Evolutionary conservation across 1,140 invertebrate species (phyloP).

Genomic region (Drosophila aff.): DNA sequence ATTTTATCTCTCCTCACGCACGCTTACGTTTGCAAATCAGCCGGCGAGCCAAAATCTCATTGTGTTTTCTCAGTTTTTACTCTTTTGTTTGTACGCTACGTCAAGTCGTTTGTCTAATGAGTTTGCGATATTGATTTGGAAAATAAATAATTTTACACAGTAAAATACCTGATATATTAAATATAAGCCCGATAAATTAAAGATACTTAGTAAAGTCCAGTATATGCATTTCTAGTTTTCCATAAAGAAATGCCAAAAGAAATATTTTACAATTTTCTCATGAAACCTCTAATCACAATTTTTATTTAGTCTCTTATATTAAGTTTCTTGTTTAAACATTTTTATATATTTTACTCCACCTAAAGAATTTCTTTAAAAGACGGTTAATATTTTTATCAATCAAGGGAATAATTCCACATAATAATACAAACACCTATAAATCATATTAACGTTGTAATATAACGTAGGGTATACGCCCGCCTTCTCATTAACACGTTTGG

Average conservation of each 20-base stretch:
- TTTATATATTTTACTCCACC: too few relatives aligned
- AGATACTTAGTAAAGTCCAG: neutral
- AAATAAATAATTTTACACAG: too few relatives aligned
- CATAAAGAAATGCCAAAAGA: too few relatives aligned
- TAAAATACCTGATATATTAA: neutral
- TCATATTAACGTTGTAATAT: neutral
- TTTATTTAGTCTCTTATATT: too few relatives aligned
- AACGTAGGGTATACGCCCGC: slow-evolving; percentile 1
- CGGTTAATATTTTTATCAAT: neutral
- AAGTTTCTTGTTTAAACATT: too few relatives aligned
- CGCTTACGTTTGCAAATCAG: slow-evolving; percentile 38
- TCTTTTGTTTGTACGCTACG: neutral
- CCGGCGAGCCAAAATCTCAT: slow-evolving; percentile 30
- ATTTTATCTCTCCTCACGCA: slow-evolving; percentile 39
- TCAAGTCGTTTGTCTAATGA: neutral
- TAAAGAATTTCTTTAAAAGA: too few relatives aligned
- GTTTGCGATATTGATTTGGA: neutral
- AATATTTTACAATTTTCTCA: too few relatives aligned
- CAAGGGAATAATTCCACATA: neutral
- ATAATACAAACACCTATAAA: neutral
- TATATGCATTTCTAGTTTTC: too few relatives aligned
- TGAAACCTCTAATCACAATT: too few relatives aligned
- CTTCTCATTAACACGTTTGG: slow-evolving; percentile 12
- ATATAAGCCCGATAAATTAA: neutral
- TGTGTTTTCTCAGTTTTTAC: slow-evolving; percentile 7